Conservation (phyloP, 2,113 vertebrate species). For the Lamprotornis superbus region DNA sequence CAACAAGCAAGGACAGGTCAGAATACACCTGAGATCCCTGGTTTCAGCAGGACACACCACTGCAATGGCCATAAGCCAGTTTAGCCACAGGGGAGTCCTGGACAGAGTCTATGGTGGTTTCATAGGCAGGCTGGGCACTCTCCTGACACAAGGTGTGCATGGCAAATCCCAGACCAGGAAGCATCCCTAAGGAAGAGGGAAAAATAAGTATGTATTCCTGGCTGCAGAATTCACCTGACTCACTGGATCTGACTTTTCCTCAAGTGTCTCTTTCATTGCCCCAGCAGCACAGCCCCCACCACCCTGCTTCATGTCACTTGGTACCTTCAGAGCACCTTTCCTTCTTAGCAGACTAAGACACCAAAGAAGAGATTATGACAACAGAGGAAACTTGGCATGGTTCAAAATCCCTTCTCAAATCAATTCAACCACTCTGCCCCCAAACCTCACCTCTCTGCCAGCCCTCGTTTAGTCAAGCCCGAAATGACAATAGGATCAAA, state of each 20-base stretch:
- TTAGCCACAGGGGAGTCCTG: not conserved
- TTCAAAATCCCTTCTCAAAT: not conserved
- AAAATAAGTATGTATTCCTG: not conserved
- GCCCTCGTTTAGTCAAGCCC: slow-evolving; percentile 90
- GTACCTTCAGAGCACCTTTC: not conserved
- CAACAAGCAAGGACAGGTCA: not conserved
- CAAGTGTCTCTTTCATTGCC: not conserved
- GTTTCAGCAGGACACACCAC: not conserved
- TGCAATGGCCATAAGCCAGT: not conserved
- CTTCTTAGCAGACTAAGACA: not conserved
- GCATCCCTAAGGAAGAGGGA: not conserved
- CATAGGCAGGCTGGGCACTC: not conserved
- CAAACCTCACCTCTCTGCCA: slow-evolving; percentile 90
- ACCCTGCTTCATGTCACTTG: not conserved
- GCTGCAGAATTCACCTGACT: not conserved
- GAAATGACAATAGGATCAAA: slow-evolving; percentile 98
- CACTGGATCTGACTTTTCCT: not conserved
- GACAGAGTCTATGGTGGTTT: not conserved
- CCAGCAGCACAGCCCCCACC: not conserved
- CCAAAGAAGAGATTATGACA: not conserved
- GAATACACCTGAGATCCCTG: not conserved
- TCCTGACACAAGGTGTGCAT: not conserved
- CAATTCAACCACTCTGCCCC: not conserved
- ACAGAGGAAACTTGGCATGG: not conserved
- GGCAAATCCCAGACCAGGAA: not conserved